phyloP scores from a whole-genome alignment of 2,113 vertebrate species.

The Zingel zingel region DNA sequence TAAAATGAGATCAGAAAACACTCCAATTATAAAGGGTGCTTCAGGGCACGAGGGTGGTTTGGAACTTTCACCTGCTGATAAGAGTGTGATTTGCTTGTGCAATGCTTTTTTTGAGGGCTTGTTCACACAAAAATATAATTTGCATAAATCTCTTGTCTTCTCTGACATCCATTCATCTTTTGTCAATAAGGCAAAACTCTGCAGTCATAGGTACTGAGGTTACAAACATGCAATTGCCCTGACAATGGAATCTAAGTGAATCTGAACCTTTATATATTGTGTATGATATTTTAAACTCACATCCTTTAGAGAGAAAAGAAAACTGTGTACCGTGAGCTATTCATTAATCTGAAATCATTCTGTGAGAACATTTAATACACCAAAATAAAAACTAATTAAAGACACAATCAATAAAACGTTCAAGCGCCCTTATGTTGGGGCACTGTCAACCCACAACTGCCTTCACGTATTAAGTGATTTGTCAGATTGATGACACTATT shows the following conservation, averaged over 20 bases:
- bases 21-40: slow-evolving; percentile 45
- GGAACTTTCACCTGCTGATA: slow-evolving; percentile 31
- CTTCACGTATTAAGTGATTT: slow-evolving; percentile 24
- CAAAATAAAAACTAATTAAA: slow-evolving; percentile 50
- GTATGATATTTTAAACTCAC: slow-evolving; percentile 5
- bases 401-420: slow-evolving; percentile 28
- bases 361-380: slow-evolving; percentile 22
- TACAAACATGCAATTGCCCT: neutral
- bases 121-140: slow-evolving; percentile 14
- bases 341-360: slow-evolving; percentile 18
- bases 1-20: slow-evolving; percentile 46
- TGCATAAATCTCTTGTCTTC: slow-evolving; percentile 21
- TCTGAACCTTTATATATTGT: neutral
- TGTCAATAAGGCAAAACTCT: slow-evolving; percentile 16
- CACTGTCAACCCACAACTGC: slow-evolving; percentile 7
- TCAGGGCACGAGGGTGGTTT: slow-evolving; percentile 30
- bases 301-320: neutral
- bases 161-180: slow-evolving; percentile 23
- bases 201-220: neutral
- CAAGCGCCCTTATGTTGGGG: neutral
- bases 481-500: slow-evolving; percentile 36
- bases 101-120: slow-evolving; percentile 5
- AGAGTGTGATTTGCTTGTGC: slow-evolving; percentile 26
- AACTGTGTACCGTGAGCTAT: neutral
- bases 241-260: neutral